Evolutionary conservation across 2,888 invertebrate genomes (phyloP), one percentile per base, ranked within the genome.

Genomic region (Drosophila robusta): DNA sequence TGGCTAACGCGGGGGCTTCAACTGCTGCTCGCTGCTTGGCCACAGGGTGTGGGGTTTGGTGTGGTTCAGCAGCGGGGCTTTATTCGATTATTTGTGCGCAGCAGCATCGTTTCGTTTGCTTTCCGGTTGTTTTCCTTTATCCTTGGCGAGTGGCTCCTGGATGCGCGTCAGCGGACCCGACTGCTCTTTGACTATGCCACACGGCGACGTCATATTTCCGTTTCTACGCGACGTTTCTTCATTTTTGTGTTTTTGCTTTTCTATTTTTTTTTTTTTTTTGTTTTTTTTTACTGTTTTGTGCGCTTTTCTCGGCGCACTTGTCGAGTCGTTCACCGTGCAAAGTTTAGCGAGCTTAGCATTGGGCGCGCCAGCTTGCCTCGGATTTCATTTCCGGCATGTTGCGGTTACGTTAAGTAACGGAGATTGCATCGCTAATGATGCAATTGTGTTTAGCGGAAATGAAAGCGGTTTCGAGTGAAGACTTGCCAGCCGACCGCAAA

Each of bases 351-450:
- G 77, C 74, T 78, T 70, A 64, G 70, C 56, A 45, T 51, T 66
- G 66, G 70, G 68, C 68, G 80, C 72, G 75, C 61, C 77, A 72
- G 84, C 87, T 88, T 83, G 87, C 81, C 75, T 80, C 72, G 87
- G 85, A 89, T 87, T 85, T 86, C 89, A 86, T 86, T 89, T 86
- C 85, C 85, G 85, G 89, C 80, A 89, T 85, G 87, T 89, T 89
- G 89, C 85, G 87, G 89, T 75, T 87, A 74, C 82, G 82, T 87
- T 87, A 89, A 81, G 87, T 85, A 86, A 84, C 89, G 85, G 85
- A 86, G 85, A 86, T 86, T 86, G 85, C 85, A 86, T 87, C 89
- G 89, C 87, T 86, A 86, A 86, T 86, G 85, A 86, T 86, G 85
- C 87, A 86, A 89, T 86, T 86, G 89, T 89, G 89, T 85, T 82